phyloP scores from a whole-genome alignment of 2,113 vertebrate genomes.

The Procavia capensis region DNA sequence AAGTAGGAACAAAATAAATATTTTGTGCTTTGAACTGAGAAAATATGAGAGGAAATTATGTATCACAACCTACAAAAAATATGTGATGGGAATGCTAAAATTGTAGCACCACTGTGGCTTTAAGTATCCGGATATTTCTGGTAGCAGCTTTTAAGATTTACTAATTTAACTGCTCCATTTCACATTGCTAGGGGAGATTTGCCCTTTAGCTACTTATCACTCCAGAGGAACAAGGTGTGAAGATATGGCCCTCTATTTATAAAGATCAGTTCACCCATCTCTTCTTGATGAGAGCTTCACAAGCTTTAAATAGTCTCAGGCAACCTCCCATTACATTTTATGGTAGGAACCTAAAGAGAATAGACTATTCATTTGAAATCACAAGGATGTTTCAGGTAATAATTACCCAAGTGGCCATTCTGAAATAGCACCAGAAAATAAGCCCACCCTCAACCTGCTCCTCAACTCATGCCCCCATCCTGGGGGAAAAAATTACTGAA shows the following conservation, averaged over 20 bases:
- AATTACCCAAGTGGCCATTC: slow-evolving; percentile 56
- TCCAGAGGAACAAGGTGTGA: slow-evolving; percentile 33
- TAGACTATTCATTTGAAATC: slow-evolving; percentile 50
- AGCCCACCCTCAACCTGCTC: background rate
- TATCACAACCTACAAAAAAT: background rate
- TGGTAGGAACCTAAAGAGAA: slow-evolving; percentile 49
- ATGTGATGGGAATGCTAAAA: background rate
- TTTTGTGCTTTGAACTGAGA: background rate
- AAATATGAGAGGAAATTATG: background rate
- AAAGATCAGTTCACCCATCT: slow-evolving; percentile 51
- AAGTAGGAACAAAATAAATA: background rate
- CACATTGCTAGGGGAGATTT: background rate
- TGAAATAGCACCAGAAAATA: slow-evolving; percentile 51
- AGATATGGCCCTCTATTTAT: slow-evolving; percentile 50
- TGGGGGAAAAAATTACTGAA: slow-evolving; percentile 8
- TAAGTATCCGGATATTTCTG: slow-evolving; percentile 15
- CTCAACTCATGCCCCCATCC: background rate
- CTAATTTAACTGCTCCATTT: slow-evolving; percentile 53
- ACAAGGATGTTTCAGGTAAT: slow-evolving; percentile 62
- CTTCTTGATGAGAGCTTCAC: slow-evolving; percentile 60
- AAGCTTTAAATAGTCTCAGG: slow-evolving; percentile 61
- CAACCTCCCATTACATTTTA: slow-evolving; percentile 57
- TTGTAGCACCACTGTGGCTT: background rate
- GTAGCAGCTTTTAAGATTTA: background rate
- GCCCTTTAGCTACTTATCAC: slow-evolving; percentile 53